Percentiles rank a stretch among this genome's conserved stretches.
Evolutionary conservation across 2,113 vertebrate genomes (phyloP).

Genomic region (Gavialis gangeticus): DNA sequence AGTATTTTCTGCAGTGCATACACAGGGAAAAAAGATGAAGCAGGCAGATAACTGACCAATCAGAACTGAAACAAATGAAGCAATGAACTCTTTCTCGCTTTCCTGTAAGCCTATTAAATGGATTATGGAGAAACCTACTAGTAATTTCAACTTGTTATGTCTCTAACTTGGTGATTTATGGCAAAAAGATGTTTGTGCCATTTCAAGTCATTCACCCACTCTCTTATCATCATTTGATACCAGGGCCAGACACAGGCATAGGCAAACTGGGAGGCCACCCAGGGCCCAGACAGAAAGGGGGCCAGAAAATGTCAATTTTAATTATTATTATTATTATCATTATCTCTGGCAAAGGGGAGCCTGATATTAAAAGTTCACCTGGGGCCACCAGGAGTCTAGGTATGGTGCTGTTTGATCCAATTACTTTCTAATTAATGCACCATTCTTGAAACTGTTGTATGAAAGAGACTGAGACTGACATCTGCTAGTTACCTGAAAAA

Average conservation of each 20-base stretch:
- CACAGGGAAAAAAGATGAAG: not conserved
- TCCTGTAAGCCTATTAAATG: not conserved
- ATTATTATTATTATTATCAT: too few species aligned
- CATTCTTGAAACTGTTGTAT: not conserved
- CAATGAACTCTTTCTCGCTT: not conserved
- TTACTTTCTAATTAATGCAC: constrained; percentile 35
- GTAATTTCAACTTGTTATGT: not conserved
- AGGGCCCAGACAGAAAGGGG: too few species aligned
- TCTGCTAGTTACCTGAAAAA: constrained; percentile 26
- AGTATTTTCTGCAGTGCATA: not conserved
- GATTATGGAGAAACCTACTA: not conserved
- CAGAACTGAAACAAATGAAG: not conserved
- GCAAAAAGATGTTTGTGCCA: constrained; percentile 10
- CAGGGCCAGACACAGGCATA: not conserved
- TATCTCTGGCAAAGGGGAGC: too few species aligned
- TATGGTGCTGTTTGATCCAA: too few species aligned
- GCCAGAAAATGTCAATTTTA: too few species aligned
- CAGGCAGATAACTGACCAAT: not conserved
- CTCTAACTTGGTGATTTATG: not conserved
- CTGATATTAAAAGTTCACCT: too few species aligned
- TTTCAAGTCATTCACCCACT: not conserved
- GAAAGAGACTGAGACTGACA: constrained; percentile 20
- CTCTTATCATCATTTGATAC: constrained; percentile 11
- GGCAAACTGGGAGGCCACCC: too few species aligned
- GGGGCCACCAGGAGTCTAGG: too few species aligned